Evolutionary conservation across 2,113 vertebrate species (phyloP).

Genomic region (Eretmochelys imbricata): DNA sequence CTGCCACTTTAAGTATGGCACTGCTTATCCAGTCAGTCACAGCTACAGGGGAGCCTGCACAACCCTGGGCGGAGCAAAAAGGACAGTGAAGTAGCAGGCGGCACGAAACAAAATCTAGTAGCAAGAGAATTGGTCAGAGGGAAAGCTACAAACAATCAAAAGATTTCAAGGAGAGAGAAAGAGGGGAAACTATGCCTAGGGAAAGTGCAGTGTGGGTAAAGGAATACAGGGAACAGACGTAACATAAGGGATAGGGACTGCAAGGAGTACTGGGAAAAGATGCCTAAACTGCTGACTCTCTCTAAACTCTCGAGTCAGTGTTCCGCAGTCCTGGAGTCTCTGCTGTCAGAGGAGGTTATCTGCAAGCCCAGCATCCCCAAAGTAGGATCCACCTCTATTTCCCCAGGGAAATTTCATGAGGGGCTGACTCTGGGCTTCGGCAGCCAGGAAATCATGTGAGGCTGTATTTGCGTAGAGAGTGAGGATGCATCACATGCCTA

Average conservation of each 20-base stretch:
- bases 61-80: not conserved
- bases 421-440: constrained; percentile 10
- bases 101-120: not conserved
- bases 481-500: not conserved
- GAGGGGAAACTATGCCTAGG: not conserved
- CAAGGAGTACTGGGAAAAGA: not conserved
- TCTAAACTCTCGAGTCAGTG: not conserved
- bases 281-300: not conserved
- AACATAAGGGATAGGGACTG: not conserved
- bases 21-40: not conserved
- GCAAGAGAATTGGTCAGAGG: not conserved
- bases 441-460: constrained; percentile 41
- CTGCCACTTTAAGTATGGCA: not conserved
- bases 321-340: not conserved
- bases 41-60: not conserved
- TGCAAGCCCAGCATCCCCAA: not conserved
- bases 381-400: not conserved
- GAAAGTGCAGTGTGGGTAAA: not conserved
- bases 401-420: not conserved
- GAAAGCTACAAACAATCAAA: not conserved
- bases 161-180: not conserved
- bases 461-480: not conserved
- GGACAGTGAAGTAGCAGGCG: not conserved
- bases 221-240: not conserved
- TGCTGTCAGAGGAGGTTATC: not conserved